Evolutionary conservation across 2,113 vertebrate species (phyloP).

Genomic region (Tachysurus vachellii): DNA sequence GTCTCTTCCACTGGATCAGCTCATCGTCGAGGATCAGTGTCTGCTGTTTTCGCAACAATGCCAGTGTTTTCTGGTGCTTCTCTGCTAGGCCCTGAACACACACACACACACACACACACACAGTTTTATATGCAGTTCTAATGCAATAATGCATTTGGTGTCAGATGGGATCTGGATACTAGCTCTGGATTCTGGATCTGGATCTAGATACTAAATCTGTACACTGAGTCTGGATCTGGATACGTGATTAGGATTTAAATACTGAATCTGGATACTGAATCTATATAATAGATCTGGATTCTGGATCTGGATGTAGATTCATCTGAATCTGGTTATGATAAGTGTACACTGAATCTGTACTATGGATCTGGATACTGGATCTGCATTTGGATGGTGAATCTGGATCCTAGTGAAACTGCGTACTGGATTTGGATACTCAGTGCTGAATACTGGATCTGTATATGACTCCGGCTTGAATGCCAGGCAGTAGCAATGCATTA

Average conservation of each 20-base stretch:
- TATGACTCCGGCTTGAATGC: neutral
- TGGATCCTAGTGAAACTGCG: neutral
- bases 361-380: neutral
- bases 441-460: neutral
- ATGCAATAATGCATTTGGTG: neutral
- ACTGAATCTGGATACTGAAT: neutral
- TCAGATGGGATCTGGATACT: neutral
- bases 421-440: neutral
- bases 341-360: neutral
- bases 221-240: neutral
- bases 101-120: slow-evolving; percentile 31
- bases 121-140: neutral
- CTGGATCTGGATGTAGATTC: neutral
- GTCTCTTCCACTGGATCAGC: slow-evolving; percentile 95
- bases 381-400: neutral
- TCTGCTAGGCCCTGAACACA: slow-evolving; percentile 83
- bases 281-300: neutral
- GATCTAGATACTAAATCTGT: neutral
- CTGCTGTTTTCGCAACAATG: slow-evolving; percentile 94
- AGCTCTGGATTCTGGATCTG: neutral
- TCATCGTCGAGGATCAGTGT: slow-evolving; percentile 94
- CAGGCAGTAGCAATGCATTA: slow-evolving; percentile 12
- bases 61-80: slow-evolving; percentile 96
- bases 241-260: neutral
- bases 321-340: too few species aligned